Percentiles rank a stretch among this genome's conserved stretches.
Conservation (phyloP, 2,888 invertebrate species). For the Drosophila greeni region DNA sequence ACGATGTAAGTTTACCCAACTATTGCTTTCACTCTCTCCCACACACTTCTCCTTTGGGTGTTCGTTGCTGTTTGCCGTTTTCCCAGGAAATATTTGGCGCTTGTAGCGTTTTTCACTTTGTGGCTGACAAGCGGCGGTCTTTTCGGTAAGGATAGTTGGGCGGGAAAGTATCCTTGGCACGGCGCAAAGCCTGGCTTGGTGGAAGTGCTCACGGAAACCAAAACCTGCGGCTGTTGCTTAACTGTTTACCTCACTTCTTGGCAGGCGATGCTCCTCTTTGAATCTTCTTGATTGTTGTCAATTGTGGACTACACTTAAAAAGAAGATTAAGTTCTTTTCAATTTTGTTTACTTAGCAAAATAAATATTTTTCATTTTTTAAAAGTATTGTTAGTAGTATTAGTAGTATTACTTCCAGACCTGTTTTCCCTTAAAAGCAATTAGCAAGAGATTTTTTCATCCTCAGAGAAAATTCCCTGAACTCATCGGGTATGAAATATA, state of each 20-base stretch:
- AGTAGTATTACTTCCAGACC: background rate
- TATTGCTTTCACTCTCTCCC: conserved; percentile 3
- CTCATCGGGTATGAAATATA: conserved; percentile 17
- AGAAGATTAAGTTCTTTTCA: background rate
- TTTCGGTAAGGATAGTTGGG: conserved; percentile 8
- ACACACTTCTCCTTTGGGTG: conserved; percentile 8
- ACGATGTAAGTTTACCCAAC: conserved; percentile 16
- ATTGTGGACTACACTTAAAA: background rate
- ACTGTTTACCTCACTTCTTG: conserved; percentile 12
- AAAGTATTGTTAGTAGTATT: no score
- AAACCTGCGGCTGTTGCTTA: conserved; percentile 43
- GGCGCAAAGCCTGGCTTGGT: conserved; percentile 31
- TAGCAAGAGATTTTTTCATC: conserved; percentile 4
- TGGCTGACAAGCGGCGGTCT: conserved; percentile 36
- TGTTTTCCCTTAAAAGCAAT: conserved; percentile 4
- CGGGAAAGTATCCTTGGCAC: conserved; percentile 3
- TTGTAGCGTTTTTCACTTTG: conserved; percentile 69
- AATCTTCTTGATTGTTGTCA: conserved; percentile 3
- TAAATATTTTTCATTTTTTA: no score
- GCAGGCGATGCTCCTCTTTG: background rate
- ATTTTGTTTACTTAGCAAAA: background rate
- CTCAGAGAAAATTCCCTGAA: conserved; percentile 13
- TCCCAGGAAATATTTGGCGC: conserved; percentile 67
- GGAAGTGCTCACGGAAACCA: conserved; percentile 50
- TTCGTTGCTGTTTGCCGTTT: conserved; percentile 38